Percentiles rank a stretch among this genome's conserved stretches.
Evolutionary conservation across 2,888 invertebrate genomes (phyloP).

Genomic region (Idaea aversata): DNA sequence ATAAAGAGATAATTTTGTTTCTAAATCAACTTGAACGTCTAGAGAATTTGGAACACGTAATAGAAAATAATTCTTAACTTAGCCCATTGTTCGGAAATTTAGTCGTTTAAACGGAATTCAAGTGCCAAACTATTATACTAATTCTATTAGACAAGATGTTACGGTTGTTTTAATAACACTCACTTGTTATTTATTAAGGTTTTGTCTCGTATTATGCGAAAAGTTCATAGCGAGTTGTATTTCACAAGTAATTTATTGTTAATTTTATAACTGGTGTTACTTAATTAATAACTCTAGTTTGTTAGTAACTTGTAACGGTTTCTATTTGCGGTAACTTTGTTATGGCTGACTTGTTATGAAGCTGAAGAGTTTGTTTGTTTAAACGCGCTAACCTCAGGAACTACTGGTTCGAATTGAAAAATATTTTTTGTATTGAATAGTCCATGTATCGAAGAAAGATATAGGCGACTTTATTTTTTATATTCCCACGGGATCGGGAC

Average conservation of each 20-base stretch:
- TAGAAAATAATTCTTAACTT: slow-evolving; percentile 8
- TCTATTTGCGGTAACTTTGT: too few relatives aligned
- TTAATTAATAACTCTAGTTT: not conserved
- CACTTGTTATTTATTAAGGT: not conserved
- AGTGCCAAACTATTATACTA: not conserved
- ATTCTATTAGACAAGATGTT: not conserved
- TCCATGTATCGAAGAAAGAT: too few relatives aligned
- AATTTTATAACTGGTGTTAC: not conserved
- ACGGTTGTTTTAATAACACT: not conserved
- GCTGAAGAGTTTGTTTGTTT: too few relatives aligned
- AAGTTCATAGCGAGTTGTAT: not conserved
- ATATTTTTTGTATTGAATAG: too few relatives aligned
- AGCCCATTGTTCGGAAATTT: slow-evolving; percentile 11
- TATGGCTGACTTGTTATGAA: not conserved
- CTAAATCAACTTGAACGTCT: slow-evolving; percentile 10
- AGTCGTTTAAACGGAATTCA: slow-evolving; percentile 9
- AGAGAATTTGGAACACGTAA: slow-evolving; percentile 9
- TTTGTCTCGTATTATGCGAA: not conserved
- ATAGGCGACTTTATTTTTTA: too few relatives aligned
- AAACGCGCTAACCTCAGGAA: too few relatives aligned
- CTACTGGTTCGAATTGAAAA: too few relatives aligned
- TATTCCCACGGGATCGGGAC: too few relatives aligned
- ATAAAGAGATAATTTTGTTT: slow-evolving; percentile 6
- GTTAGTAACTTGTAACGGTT: not conserved
- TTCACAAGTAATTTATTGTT: not conserved